phyloP scores from a whole-genome alignment of 2,888 invertebrate species.

The Caenorhabditis sulstoni region DNA sequence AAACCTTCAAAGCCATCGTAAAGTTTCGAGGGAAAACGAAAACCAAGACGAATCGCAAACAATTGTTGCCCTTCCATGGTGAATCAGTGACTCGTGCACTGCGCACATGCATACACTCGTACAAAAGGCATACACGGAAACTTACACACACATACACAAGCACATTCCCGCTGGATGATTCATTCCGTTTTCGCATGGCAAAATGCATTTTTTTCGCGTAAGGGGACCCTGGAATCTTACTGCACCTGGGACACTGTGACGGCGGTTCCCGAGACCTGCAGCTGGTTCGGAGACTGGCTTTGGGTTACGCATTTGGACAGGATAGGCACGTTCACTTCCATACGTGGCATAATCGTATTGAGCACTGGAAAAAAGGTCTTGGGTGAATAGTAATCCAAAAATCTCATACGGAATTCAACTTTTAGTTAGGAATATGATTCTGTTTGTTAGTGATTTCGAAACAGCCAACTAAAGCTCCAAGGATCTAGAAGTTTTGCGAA shows the following conservation, averaged over 20 bases:
- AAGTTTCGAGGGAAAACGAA: slow-evolving; percentile 37
- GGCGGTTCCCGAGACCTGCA: slow-evolving; percentile 22
- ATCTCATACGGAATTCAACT: too few species aligned
- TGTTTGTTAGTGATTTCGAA: too few species aligned
- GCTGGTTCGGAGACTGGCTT: background rate
- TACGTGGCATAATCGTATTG: slow-evolving; percentile 42
- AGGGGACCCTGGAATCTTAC: too few species aligned
- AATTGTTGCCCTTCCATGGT: slow-evolving; percentile 51
- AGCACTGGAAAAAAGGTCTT: slow-evolving; percentile 20
- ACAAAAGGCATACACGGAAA: background rate
- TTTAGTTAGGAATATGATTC: too few species aligned
- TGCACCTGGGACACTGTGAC: slow-evolving; percentile 59
- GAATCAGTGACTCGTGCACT: slow-evolving; percentile 53
- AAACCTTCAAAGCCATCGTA: slow-evolving; percentile 42
- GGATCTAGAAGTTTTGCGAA: too few species aligned
- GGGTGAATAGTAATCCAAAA: too few species aligned
- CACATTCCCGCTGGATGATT: slow-evolving; percentile 26
- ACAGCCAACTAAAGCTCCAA: too few species aligned
- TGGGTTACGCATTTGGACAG: slow-evolving; percentile 6
- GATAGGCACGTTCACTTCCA: slow-evolving; percentile 36
- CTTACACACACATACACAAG: slow-evolving; percentile 13
- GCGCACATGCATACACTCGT: slow-evolving; percentile 28
- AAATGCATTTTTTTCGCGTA: too few species aligned
- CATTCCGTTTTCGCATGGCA: slow-evolving; percentile 12
- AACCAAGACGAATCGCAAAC: slow-evolving; percentile 43